Conservation (phyloP, 2,888 invertebrate species). For the Thelaira solivaga region DNA sequence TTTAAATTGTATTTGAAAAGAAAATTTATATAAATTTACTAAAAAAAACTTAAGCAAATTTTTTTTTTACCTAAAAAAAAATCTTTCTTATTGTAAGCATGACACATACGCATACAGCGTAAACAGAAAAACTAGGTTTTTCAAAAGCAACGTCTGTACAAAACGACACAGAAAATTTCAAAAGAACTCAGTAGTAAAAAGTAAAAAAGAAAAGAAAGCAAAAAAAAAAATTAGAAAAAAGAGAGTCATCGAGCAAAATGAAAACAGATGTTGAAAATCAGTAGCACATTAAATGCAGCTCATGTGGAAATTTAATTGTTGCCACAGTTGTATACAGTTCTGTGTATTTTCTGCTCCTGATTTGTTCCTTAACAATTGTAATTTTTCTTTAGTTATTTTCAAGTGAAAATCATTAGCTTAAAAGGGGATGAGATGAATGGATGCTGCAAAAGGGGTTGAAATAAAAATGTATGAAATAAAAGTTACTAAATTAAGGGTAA, state of each 20-base stretch:
- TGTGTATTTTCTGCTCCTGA: neutral
- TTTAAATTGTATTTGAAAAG: too few species aligned
- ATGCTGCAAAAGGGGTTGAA: conserved; percentile 40
- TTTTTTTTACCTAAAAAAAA: neutral
- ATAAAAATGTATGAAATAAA: neutral
- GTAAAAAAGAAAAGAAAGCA: neutral
- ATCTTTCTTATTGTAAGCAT: neutral
- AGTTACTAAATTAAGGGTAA: conserved; percentile 30
- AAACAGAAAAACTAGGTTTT: neutral
- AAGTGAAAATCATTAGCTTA: conserved; percentile 17
- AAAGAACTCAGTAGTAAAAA: neutral
- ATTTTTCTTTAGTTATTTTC: conserved; percentile 4
- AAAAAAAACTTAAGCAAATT: too few species aligned
- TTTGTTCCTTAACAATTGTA: conserved; percentile 37
- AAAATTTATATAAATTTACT: too few species aligned
- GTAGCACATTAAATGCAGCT: conserved; percentile 73
- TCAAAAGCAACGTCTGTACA: conserved; percentile 1
- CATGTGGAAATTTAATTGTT: conserved; percentile 75
- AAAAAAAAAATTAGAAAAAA: neutral
- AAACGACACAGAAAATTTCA: conserved; percentile 18
- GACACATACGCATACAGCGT: conserved; percentile 22
- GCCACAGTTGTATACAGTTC: conserved; percentile 53
- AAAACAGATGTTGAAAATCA: conserved; percentile 76
- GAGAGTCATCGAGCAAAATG: conserved; percentile 68
- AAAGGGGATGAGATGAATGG: too few species aligned